A percentile compares a stretch with the other conserved stretches of the same genome.
These are phyloP conservation scores for Ophiodon elongatus DNA, from an alignment of 2,113 vertebrate species.

Conservation along the genomic window DNA sequence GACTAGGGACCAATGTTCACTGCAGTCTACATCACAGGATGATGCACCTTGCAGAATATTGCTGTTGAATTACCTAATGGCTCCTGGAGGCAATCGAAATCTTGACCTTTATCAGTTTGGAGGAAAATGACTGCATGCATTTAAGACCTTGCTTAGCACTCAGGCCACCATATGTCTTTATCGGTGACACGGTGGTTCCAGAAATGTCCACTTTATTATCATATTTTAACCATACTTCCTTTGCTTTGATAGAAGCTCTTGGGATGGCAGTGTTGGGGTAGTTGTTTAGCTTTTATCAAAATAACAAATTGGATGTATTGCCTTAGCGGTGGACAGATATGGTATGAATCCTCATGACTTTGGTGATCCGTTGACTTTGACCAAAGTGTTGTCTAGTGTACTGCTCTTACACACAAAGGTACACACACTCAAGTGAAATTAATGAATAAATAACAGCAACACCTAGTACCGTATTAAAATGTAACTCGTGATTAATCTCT, in stretches of 20 bases:
- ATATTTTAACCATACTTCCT: neutral
- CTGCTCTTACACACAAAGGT: neutral
- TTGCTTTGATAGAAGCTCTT: neutral
- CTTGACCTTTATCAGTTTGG: conserved; percentile 34
- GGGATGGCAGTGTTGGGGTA: neutral
- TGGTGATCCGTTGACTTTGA: neutral
- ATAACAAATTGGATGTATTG: neutral
- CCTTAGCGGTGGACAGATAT: neutral
- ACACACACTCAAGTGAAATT: conserved; percentile 22
- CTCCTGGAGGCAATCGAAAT: conserved; percentile 32
- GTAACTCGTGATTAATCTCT: conserved; percentile 74
- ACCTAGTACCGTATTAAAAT: conserved; percentile 69
- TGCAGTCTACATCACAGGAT: conserved; percentile 19
- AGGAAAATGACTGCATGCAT: conserved; percentile 26
- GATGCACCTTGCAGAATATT: conserved; percentile 27
- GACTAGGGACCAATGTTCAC: conserved; percentile 28
- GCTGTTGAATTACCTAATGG: conserved; percentile 49
- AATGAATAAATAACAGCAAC: conserved; percentile 61
- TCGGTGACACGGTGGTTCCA: neutral
- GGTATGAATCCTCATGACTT: neutral
- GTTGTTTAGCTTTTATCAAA: neutral
- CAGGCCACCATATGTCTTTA: neutral
- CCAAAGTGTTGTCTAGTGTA: neutral
- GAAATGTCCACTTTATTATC: neutral
- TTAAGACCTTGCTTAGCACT: conserved; percentile 1